Evolutionary conservation across 2,113 vertebrate genomes (phyloP).

Genomic region (Cyprinodon tularosa): DNA sequence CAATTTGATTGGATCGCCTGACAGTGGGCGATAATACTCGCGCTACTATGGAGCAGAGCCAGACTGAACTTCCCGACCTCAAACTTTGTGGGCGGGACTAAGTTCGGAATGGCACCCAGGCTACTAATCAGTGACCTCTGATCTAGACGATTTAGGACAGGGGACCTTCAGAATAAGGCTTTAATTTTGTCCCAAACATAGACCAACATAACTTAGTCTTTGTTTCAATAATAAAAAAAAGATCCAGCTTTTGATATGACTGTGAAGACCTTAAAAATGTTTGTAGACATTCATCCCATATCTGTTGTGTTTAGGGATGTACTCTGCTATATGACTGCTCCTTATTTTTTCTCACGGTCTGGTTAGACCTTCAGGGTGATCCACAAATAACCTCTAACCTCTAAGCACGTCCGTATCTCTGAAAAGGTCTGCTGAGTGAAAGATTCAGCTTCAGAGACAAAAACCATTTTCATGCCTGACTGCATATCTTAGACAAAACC

Average conservation of each 20-base stretch:
- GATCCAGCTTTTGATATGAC: background rate
- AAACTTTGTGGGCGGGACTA: too few species aligned
- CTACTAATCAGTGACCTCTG: too few species aligned
- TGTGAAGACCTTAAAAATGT: background rate
- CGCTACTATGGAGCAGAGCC: too few species aligned
- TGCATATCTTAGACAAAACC: background rate
- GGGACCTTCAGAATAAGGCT: too few species aligned
- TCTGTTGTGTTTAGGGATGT: conserved; percentile 18
- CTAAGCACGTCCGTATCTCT: conserved; percentile 6
- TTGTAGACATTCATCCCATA: background rate
- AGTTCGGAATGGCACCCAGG: too few species aligned
- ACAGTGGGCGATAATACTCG: too few species aligned
- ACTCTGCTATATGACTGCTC: conserved; percentile 45
- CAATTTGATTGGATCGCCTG: too few species aligned
- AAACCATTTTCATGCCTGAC: conserved; percentile 1
- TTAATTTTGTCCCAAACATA: too few species aligned
- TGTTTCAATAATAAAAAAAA: too few species aligned
- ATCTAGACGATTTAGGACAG: too few species aligned
- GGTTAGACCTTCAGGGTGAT: conserved; percentile 52
- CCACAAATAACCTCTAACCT: conserved; percentile 63
- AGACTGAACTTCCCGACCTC: too few species aligned
- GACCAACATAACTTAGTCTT: too few species aligned
- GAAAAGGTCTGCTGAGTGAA: background rate
- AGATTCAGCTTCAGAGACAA: background rate
- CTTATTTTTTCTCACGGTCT: conserved; percentile 61